Conservation (phyloP, 2,888 invertebrate genomes). For the Myathropa florea region DNA sequence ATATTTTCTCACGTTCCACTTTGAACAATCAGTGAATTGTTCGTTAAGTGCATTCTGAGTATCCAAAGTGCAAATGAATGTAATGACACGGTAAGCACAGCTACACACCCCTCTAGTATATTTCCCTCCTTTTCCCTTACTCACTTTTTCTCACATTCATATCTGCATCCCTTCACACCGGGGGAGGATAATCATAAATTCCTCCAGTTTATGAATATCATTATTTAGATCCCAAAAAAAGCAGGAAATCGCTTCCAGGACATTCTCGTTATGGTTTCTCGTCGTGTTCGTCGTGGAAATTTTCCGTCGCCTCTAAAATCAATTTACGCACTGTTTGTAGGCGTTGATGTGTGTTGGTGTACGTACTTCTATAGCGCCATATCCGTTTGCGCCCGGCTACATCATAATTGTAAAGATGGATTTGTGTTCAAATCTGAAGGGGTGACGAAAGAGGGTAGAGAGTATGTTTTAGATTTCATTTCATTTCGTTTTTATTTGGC, state of each 20-base stretch:
- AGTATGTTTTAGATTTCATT: slow-evolving; percentile 1
- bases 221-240: slow-evolving; percentile 32
- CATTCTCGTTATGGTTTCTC: not conserved
- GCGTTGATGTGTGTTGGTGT: not conserved
- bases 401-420: slow-evolving; percentile 36
- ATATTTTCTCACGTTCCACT: slow-evolving; percentile 9
- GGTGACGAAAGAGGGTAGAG: not conserved
- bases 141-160: slow-evolving; percentile 9
- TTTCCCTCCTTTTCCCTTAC: slow-evolving; percentile 1
- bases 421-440: slow-evolving; percentile 16
- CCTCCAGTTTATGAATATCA: slow-evolving; percentile 18
- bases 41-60: slow-evolving; percentile 53
- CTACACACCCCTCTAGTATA: not conserved
- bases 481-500: slow-evolving; percentile 38
- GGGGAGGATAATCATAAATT: slow-evolving; percentile 22
- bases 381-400: slow-evolving; percentile 27
- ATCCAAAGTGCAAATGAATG: slow-evolving; percentile 64
- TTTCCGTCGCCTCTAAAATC: slow-evolving; percentile 29
- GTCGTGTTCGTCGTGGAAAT: slow-evolving; percentile 2
- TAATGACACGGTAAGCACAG: slow-evolving; percentile 32
- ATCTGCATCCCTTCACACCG: too few relatives aligned
- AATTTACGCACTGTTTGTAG: slow-evolving; percentile 28
- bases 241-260: slow-evolving; percentile 26
- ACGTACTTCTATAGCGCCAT: slow-evolving; percentile 1
- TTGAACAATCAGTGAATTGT: slow-evolving; percentile 52